Evolutionary conservation across 2,113 vertebrate species (phyloP).

Genomic region (Phaethon lepturus): DNA sequence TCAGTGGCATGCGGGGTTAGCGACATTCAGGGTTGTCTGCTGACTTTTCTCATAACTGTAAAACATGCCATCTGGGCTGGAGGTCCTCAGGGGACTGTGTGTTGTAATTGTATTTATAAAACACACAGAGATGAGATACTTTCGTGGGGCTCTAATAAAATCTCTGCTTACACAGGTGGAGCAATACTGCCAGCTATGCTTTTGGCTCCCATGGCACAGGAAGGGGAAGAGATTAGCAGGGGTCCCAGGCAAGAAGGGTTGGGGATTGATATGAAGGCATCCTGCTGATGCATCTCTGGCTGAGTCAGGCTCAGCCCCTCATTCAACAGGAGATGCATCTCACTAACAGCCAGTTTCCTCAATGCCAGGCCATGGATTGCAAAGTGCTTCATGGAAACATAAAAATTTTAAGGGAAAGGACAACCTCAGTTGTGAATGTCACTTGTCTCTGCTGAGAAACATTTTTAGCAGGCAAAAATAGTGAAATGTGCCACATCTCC

Average conservation of each 20-base stretch:
- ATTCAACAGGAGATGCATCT: background rate
- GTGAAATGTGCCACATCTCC: background rate
- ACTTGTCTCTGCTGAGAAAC: background rate
- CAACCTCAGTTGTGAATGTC: background rate
- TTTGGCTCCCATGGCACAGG: background rate
- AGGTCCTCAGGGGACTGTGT: background rate
- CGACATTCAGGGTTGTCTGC: background rate
- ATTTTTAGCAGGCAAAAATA: background rate
- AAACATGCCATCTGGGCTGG: conserved; percentile 21
- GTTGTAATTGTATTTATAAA: conserved; percentile 3
- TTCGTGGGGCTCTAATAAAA: conserved; percentile 4
- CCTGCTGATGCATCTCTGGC: background rate
- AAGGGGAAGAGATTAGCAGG: background rate
- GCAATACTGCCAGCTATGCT: background rate
- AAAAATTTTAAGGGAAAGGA: background rate
- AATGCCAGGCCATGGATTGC: background rate
- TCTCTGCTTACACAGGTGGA: conserved; percentile 35
- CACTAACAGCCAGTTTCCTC: background rate
- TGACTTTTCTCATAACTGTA: conserved; percentile 1
- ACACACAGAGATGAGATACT: conserved; percentile 10
- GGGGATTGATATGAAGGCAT: background rate
- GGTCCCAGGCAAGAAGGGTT: background rate
- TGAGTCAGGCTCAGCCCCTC: background rate
- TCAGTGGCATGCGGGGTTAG: background rate
- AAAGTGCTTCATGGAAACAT: background rate